Percentiles rank a stretch among this genome's conserved stretches.
phyloP scores from a whole-genome alignment of 2,888 invertebrate species.

The Xylocampa areola region DNA sequence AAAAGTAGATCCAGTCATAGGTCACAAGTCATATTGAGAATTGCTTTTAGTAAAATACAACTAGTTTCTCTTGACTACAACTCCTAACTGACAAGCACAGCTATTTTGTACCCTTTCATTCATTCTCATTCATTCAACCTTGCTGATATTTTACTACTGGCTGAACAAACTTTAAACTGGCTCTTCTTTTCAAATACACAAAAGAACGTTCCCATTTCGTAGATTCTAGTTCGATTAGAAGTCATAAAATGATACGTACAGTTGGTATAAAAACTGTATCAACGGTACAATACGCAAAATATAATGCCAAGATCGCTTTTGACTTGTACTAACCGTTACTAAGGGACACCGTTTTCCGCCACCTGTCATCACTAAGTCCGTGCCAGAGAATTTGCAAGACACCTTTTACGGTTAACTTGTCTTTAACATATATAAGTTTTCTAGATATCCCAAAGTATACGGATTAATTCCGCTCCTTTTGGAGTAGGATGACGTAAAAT shows the following conservation, averaged over 20 bases:
- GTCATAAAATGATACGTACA: neutral
- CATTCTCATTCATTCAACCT: neutral
- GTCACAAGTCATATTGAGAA: neutral
- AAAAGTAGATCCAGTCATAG: no score
- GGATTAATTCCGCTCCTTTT: constrained; percentile 28
- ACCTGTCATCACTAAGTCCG: constrained; percentile 64
- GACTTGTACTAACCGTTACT: constrained; percentile 47
- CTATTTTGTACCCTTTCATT: constrained; percentile 6
- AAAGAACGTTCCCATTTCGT: constrained; percentile 6
- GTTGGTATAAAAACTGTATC: no score
- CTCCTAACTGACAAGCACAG: constrained; percentile 11
- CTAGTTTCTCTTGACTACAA: constrained; percentile 16
- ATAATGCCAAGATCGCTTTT: constrained; percentile 33
- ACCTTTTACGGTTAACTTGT: constrained; percentile 76
- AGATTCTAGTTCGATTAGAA: constrained; percentile 19
- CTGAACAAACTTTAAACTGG: neutral
- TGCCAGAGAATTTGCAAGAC: constrained; percentile 61
- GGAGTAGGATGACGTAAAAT: constrained; percentile 18
- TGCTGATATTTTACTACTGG: constrained; percentile 7
- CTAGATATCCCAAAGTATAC: constrained; percentile 37
- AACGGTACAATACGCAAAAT: no score
- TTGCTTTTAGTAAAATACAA: constrained; percentile 8
- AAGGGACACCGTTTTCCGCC: constrained; percentile 56
- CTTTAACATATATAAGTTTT: constrained; percentile 73
- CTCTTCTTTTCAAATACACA: constrained; percentile 13